A percentile compares a stretch with the other conserved stretches of the same genome.
phyloP scores from a whole-genome alignment of 1,140 invertebrate genomes.

The Epicauta chinensis region DNA sequence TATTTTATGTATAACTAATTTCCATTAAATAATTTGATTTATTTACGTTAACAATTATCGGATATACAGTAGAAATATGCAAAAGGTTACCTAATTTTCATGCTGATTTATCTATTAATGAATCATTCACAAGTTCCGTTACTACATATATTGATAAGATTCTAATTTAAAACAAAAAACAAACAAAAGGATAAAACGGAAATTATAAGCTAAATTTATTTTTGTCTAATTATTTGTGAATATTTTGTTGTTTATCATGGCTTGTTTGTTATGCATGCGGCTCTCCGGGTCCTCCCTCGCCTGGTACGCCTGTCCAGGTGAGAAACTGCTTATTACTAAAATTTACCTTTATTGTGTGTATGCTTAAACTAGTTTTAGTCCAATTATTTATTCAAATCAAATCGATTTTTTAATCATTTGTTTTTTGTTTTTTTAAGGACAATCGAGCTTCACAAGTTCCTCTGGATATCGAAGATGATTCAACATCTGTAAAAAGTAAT shows the following conservation, averaged over 20 bases:
- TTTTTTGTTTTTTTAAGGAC: constrained; percentile 53
- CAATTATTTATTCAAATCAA: constrained; percentile 4
- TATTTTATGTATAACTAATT: background rate
- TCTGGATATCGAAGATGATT: constrained; percentile 86
- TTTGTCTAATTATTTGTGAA: background rate
- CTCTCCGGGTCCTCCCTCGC: constrained; percentile 50
- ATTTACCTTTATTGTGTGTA: background rate
- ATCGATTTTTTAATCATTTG: constrained; percentile 2
- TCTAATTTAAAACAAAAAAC: too few relatives aligned
- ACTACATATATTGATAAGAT: background rate
- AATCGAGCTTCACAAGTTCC: constrained; percentile 78
- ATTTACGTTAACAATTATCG: too few relatives aligned
- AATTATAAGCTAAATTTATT: background rate
- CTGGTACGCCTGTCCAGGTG: constrained; percentile 39
- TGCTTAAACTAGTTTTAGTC: too few relatives aligned
- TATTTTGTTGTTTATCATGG: constrained; percentile 31
- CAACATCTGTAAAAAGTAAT: constrained; percentile 70
- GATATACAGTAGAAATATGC: too few relatives aligned
- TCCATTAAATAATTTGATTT: background rate
- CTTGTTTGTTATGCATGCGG: constrained; percentile 54
- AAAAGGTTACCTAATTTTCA: too few relatives aligned
- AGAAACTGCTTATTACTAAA: constrained; percentile 20
- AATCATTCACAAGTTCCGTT: background rate
- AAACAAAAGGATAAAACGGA: too few relatives aligned
- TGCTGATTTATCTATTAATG: too few relatives aligned